Percentiles rank a stretch among this genome's conserved stretches.
These are phyloP conservation scores for Aporophyla lueneburgensis DNA, from an alignment of 2,888 invertebrate species.

Conservation along the genomic window DNA sequence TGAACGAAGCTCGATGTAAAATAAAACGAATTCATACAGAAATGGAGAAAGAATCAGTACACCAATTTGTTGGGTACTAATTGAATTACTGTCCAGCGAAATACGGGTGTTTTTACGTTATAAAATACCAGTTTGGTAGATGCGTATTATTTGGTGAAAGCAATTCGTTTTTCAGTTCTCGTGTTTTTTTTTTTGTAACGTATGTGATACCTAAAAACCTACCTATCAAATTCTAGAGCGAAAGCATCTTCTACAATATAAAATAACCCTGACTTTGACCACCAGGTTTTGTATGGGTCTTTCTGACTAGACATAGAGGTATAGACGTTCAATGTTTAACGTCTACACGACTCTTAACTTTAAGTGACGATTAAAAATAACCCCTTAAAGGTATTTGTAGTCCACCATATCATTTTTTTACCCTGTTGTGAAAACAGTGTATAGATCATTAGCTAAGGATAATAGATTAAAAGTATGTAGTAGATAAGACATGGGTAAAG, in stretches of 20 bases:
- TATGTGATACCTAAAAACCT: not conserved
- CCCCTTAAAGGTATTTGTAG: not conserved
- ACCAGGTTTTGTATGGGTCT: no score
- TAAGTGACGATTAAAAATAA: not conserved
- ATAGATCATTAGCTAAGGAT: not conserved
- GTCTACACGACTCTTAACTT: not conserved
- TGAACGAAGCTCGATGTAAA: slow-evolving; percentile 9
- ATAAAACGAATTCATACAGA: slow-evolving; percentile 32
- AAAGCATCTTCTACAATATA: not conserved
- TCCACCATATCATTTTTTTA: not conserved
- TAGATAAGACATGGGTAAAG: not conserved
- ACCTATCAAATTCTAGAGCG: not conserved
- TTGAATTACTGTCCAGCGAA: slow-evolving; percentile 38
- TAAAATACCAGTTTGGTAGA: not conserved
- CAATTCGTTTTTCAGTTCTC: not conserved
- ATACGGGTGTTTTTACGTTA: slow-evolving; percentile 1
- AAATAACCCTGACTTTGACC: no score
- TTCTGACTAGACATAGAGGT: not conserved
- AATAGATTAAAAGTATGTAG: no score
- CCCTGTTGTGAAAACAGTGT: no score
- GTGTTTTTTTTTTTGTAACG: not conserved
- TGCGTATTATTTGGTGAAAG: not conserved
- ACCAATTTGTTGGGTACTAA: slow-evolving; percentile 20
- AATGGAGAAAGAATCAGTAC: slow-evolving; percentile 25
- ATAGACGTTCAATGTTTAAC: not conserved